Base-by-base conservation (phyloP, 1,140 invertebrate genomes). In the Papilio polytes region DNA sequence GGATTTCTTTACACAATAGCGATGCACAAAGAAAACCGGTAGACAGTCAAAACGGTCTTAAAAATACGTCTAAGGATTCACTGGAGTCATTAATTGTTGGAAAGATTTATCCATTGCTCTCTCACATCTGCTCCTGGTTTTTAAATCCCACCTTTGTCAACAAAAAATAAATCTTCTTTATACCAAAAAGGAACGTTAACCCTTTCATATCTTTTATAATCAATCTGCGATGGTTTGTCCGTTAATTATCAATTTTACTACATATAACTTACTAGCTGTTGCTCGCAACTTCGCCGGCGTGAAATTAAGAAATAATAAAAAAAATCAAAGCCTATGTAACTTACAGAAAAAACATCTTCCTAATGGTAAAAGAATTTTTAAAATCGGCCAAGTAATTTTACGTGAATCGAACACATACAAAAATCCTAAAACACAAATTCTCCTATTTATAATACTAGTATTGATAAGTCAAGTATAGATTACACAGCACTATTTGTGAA, bases 1-100 rank as follows among this genome's bases (percentile, higher is more conserved):
- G 63, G 63, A 66, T 66, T 66, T 66, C 59, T 66, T 66, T 66
- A 66, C 59, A 66, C 59, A 66, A 66, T 66, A 66, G 59, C 20
- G 59, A 13, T 12, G 22, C 59, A 66, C 59, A 66, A 66, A 26
- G 59, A 26, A 66, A 26, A 66, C 59, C 59, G 13, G 59, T 66
- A 66, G 59, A 66, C 59, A 31, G 56, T 9, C 56, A 10, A 66
- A 66, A 66, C 59, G 59, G 59, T 66, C 10, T 22, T 66, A 12
- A 26, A 66, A 66, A 31, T 66, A 66, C 59, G 59, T 66, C 59
- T 66, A 66, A 66, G 59, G 59, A 66, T 66, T 66, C 59, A 66
- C 59, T 26, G 59, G 13, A 66, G 59, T 66, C 59, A 66, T 66
- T 66, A 66, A 66, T 66, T 66, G 59, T 66, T 66, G 59, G 59